Evolutionary conservation across 2,113 vertebrate genomes (phyloP).

Genomic region (Hydropotes inermis): DNA sequence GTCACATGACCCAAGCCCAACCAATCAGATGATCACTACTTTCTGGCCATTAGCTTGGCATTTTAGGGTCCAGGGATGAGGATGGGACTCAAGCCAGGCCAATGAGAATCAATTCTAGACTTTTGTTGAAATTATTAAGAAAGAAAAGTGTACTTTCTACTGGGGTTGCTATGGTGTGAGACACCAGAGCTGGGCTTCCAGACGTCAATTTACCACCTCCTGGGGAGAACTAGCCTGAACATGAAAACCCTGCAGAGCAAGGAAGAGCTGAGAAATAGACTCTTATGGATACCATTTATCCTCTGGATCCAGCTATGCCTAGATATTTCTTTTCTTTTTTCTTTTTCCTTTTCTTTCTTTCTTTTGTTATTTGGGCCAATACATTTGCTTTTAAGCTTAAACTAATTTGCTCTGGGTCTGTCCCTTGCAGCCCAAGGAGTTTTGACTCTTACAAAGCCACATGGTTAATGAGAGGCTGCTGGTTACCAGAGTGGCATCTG

Average conservation of each 20-base stretch:
- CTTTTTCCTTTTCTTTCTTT: neutral
- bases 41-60: neutral
- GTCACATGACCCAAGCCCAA: neutral
- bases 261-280: neutral
- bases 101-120: neutral
- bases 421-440: neutral
- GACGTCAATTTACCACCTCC: neutral
- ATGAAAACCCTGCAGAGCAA: neutral
- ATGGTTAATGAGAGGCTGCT: neutral
- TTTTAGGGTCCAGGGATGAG: neutral
- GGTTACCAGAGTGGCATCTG: neutral
- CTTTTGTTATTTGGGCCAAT: neutral
- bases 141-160: neutral
- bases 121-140: neutral
- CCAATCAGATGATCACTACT: too few relatives aligned
- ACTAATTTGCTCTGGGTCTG: neutral
- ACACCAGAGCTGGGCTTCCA: neutral
- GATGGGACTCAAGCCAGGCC: neutral
- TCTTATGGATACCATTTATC: neutral
- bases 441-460: neutral
- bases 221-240: neutral
- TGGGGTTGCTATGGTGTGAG: neutral
- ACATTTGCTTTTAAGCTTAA: conserved; percentile 13
- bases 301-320: neutral
- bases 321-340: neutral